Evolutionary conservation across 2,113 vertebrate species (phyloP).

Genomic region (Dolichotis patagonum): DNA sequence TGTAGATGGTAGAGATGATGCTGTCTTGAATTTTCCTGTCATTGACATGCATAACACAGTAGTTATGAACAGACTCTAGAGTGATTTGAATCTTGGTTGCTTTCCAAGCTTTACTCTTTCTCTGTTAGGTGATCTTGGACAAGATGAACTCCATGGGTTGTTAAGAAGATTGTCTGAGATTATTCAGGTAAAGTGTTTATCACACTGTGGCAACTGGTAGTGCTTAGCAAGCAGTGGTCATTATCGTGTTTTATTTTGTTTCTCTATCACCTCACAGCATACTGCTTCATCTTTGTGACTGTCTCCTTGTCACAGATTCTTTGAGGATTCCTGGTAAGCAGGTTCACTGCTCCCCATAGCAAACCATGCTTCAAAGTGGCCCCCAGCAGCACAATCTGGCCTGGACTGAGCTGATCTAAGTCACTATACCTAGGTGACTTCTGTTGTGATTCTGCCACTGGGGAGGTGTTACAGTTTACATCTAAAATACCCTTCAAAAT

Average conservation of each 20-base stretch:
- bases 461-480: background rate
- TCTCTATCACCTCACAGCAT: background rate
- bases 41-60: background rate
- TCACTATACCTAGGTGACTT: background rate
- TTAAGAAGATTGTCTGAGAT: background rate
- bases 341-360: accelerated
- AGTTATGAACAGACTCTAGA: background rate
- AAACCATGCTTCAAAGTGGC: background rate
- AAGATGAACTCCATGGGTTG: background rate
- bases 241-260: background rate
- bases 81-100: background rate
- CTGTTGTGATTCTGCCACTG: background rate
- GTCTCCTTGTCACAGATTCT: background rate
- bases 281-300: background rate
- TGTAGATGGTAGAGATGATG: background rate
- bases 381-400: background rate
- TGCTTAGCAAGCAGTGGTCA: background rate
- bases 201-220: accelerated
- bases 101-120: background rate
- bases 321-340: accelerated
- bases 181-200: too few relatives aligned
- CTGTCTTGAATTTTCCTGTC: background rate
- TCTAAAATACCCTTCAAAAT: background rate
- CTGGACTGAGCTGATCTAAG: background rate
- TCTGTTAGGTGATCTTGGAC: background rate